Conservation (phyloP, 1,140 invertebrate species). For the Asobara japonica region DNA sequence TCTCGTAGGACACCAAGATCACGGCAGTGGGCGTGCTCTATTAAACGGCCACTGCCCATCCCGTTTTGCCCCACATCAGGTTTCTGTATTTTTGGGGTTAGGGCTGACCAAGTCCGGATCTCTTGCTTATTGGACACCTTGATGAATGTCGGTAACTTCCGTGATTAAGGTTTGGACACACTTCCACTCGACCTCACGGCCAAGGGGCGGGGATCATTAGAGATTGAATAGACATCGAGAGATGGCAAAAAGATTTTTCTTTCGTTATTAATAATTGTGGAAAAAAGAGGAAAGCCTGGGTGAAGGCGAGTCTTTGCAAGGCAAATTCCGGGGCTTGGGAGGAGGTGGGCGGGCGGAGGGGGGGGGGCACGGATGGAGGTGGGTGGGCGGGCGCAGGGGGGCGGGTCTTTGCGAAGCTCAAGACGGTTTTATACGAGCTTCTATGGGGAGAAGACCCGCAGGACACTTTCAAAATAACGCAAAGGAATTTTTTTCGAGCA, state of each 20-base stretch:
- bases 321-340: background rate
- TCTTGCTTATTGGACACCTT: conserved; percentile 12
- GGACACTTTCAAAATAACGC: background rate
- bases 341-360: background rate
- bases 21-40: no score
- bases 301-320: conserved; percentile 1
- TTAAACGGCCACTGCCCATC: background rate
- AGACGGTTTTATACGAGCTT: no score
- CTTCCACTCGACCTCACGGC: background rate
- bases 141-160: conserved; percentile 13
- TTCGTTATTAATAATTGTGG: background rate
- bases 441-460: background rate
- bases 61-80: background rate
- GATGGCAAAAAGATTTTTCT: background rate
- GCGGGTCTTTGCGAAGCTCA: background rate
- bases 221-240: background rate
- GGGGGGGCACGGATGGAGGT: background rate
- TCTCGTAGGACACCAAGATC: no score
- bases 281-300: background rate
- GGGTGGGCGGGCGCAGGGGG: background rate
- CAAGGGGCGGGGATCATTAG: background rate
- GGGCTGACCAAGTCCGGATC: no score
- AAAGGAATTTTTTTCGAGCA: background rate
- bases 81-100: background rate
- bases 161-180: conserved; percentile 9